Base-by-base conservation (phyloP, 2,113 vertebrate genomes). In the Macquaria australasica region DNA sequence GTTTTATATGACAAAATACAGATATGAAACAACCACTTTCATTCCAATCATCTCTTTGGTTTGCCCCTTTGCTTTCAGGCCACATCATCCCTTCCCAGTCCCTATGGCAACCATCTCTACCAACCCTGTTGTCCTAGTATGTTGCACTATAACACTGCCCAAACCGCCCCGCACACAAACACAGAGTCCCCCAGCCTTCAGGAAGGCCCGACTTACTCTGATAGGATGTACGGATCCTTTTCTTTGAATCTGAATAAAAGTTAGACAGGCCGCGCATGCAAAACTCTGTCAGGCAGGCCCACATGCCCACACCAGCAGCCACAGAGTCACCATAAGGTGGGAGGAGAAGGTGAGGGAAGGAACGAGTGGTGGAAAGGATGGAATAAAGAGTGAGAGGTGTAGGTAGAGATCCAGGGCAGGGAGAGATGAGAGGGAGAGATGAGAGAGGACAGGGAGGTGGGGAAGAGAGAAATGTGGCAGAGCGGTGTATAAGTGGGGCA, bases 201-300 rank as follows among this genome's bases (percentile, higher is more conserved):
- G 83, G 74, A 88, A 91, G 91, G 88, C 92, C 83, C 89, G 93
- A 99, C 98, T 99, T 99, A 99, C 98, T 99, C 97, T 99, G 97
- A 95, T 99, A 98, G 88, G 98, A 99, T 94, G 98, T 98, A 97
- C 97, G 98, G 96, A 98, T 99, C 97, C 98, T 97, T 99, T 99
- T 99, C 98, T 98, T 99, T 98, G 98, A 98, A 98, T 99, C 98
- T 93, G 98, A 98, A 96, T 99, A 99, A 97, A 99, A 98, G 97
- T 97, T 99, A 99, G 97, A 98, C 95, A 99, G 97, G 96, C 98
- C 97, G 90, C 98, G 98, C 98, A 99, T 98, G 97, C 98, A 97
- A 98, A 98, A 96, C 95, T 98, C 98, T 97, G 98, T 97, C 97
- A 97, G 93, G 97, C 97, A 97, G 97, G 95, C 79, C 93, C 97